phyloP scores from a whole-genome alignment of 2,797 vertebrate species.

The Falco rusticolus region DNA sequence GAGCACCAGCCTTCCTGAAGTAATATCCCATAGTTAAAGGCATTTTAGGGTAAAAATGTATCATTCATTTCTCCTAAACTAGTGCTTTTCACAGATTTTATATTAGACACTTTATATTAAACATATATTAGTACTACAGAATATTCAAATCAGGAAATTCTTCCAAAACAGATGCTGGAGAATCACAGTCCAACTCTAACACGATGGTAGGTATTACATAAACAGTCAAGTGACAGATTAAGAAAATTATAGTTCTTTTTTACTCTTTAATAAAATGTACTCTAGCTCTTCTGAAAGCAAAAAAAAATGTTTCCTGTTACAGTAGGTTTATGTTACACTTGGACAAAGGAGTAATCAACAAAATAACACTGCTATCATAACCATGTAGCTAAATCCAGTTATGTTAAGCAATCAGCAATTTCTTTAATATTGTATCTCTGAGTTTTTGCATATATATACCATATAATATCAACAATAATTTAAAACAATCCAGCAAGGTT shows the following conservation, averaged over 20 bases:
- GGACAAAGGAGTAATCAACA: not conserved
- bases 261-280: not conserved
- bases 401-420: not conserved
- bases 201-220: not conserved
- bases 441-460: not conserved
- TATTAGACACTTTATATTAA: not conserved
- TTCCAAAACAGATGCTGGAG: not conserved
- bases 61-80: not conserved
- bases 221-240: not conserved
- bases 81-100: not conserved
- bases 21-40: not conserved
- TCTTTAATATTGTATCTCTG: not conserved
- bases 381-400: not conserved
- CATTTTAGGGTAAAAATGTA: not conserved
- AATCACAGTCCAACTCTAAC: not conserved
- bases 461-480: not conserved
- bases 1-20: not conserved
- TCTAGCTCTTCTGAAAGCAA: not conserved
- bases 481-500: not conserved
- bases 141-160: not conserved
- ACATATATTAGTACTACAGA: not conserved
- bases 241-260: not conserved
- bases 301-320: not conserved
- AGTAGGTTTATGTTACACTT: not conserved
- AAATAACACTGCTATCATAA: not conserved